Evolutionary conservation across 2,797 vertebrate species (phyloP).

Genomic region (Meda fulgida): DNA sequence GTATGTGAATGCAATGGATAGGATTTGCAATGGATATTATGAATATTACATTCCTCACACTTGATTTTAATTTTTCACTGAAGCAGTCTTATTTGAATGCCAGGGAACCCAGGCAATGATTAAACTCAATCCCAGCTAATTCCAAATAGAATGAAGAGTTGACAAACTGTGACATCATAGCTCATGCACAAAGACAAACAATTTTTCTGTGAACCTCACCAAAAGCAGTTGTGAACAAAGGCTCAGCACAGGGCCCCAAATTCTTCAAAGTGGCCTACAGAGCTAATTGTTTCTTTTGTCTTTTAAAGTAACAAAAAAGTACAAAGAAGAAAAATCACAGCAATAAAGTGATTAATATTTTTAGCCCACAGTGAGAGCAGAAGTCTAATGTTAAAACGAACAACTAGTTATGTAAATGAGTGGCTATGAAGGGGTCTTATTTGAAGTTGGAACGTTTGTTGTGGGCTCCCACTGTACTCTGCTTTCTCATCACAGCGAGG

Average conservation of each 20-base stretch:
- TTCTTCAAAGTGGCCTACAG: conserved; percentile 61
- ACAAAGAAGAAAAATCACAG: conserved; percentile 60
- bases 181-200: conserved; percentile 54
- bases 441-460: conserved; percentile 80
- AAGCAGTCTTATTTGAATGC: neutral
- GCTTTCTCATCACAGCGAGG: conserved; percentile 77
- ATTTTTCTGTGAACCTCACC: conserved; percentile 51
- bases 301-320: conserved; percentile 66
- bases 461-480: conserved; percentile 76
- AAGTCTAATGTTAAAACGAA: conserved; percentile 73
- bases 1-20: neutral
- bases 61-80: neutral
- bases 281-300: conserved; percentile 73
- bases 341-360: conserved; percentile 67
- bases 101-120: neutral
- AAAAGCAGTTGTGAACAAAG: conserved; percentile 60
- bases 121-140: conserved; percentile 32
- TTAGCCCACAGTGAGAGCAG: conserved; percentile 67
- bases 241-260: conserved; percentile 54
- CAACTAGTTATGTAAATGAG: conserved; percentile 77
- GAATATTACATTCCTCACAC: neutral
- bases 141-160: conserved; percentile 64
- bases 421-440: conserved; percentile 72
- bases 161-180: conserved; percentile 71
- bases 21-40: neutral